Evolutionary conservation across 2,888 invertebrate genomes (phyloP), one percentile per base, ranked within the genome.

Genomic region (Rhagonycha fulva): DNA sequence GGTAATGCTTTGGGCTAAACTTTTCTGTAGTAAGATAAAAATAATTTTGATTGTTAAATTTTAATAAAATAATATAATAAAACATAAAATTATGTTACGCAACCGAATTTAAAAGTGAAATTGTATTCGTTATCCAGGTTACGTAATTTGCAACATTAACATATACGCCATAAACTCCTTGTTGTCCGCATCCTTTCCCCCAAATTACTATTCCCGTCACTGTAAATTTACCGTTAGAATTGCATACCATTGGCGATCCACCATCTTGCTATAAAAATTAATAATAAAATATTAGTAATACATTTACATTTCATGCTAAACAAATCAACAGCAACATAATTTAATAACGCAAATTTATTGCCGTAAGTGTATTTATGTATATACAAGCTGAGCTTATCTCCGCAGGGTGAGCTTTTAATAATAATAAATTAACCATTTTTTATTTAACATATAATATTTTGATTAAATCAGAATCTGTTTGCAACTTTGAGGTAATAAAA

Each of bases 111-210:
- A 76, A 67, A 61, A 70, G 67, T 26, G 76, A 24, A n/a, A 73
- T 70, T 19, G 76, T 26, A n/a, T 63, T 68, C 14, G 76, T 67
- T 14, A 94, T 93, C 94, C 94, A 95, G 4, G 91, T 87, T 67
- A 92, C 84, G 79, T 92, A 92, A 26, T 90, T 91, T 4, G 91
- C 91, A 2, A 96, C 90, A 83, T 94, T 94, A 30, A 94, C 93
- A 84, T 96, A 96, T 19, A 94, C 95, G 0, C 93, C 96, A 0
- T 95, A 94, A 7, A 95, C 91, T 75, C 92, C 92, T 0, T 91
- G 87, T 79, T 88, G 89, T 0, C 94, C 96, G 80, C 94, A 94
- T 70, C 92, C 93, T 47, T 94, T 91, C 0, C 94, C 94, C 94
- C 94, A 94, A 19, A 93, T 88, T 3, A 94, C 94, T 77, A 94